Percentiles rank a stretch among this genome's conserved stretches.
Evolutionary conservation across 2,797 vertebrate species (phyloP).

Genomic region (Thalassophryne amazonica): DNA sequence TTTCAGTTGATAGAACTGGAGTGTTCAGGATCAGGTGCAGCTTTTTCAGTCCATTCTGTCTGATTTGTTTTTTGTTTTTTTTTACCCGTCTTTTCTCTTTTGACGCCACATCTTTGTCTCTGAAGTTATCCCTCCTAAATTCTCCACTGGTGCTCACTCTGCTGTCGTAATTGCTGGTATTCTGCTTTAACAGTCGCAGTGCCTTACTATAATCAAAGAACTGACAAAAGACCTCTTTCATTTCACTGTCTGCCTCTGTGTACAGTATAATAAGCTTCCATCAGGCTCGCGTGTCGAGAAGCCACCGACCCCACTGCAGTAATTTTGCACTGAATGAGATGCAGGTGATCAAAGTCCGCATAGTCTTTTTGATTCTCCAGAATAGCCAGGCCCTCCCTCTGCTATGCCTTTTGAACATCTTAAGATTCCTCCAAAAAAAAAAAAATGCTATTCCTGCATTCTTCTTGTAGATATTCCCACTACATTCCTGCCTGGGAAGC

Average conservation of each 20-base stretch:
- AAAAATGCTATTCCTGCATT: slow-evolving; percentile 66
- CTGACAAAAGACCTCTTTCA: slow-evolving; percentile 78
- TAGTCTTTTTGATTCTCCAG: slow-evolving; percentile 78
- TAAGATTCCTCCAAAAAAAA: slow-evolving; percentile 52
- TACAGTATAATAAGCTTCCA: slow-evolving; percentile 75
- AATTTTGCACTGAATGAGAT: slow-evolving; percentile 74
- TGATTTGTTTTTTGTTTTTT: neutral
- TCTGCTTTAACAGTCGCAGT: slow-evolving; percentile 74
- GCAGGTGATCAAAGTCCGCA: slow-evolving; percentile 78
- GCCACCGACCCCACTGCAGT: slow-evolving; percentile 58
- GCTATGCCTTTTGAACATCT: slow-evolving; percentile 79
- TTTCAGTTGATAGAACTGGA: neutral
- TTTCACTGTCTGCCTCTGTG: slow-evolving; percentile 70
- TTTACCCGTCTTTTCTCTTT: neutral
- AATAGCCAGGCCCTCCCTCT: slow-evolving; percentile 71
- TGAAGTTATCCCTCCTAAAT: slow-evolving; percentile 21
- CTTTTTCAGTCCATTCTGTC: slow-evolving; percentile 9
- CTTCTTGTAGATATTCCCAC: slow-evolving; percentile 71
- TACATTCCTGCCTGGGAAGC: slow-evolving; percentile 36
- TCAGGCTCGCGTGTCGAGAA: slow-evolving; percentile 66
- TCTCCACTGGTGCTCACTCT: slow-evolving; percentile 27
- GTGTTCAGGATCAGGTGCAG: slow-evolving; percentile 7
- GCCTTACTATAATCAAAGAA: slow-evolving; percentile 78
- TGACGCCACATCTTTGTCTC: slow-evolving; percentile 25
- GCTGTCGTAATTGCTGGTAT: slow-evolving; percentile 65